Percentiles rank a stretch among this genome's conserved stretches.
Evolutionary conservation across 2,113 vertebrate genomes (phyloP).

Genomic region (Anoplopoma fimbria): DNA sequence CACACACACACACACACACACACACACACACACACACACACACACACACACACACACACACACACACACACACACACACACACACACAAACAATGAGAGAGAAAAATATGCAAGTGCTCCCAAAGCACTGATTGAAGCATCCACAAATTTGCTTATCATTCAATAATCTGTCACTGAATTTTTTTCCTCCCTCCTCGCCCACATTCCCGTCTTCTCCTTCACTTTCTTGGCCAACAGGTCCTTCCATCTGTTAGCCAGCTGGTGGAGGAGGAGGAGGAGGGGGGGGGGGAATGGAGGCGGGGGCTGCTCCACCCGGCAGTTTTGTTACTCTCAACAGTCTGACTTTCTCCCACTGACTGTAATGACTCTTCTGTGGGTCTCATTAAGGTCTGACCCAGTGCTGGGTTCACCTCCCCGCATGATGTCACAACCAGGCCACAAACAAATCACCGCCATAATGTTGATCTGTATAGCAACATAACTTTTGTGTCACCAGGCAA

Average conservation of each 20-base stretch:
- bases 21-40: constrained; percentile 31
- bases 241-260: constrained; percentile 82
- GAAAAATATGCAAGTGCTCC: constrained; percentile 29
- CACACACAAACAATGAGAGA: constrained; percentile 34
- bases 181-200: constrained; percentile 1
- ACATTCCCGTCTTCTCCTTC: constrained; percentile 59
- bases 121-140: constrained; percentile 44
- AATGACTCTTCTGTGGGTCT: constrained; percentile 67
- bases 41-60: constrained; percentile 30
- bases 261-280: constrained; percentile 57
- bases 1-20: constrained; percentile 29
- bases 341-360: constrained; percentile 69
- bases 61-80: constrained; percentile 30
- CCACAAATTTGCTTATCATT: constrained; percentile 72
- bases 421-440: constrained; percentile 65
- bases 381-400: constrained; percentile 62
- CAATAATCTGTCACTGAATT: constrained; percentile 47
- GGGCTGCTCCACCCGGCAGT: constrained; percentile 56
- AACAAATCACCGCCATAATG: constrained; percentile 22
- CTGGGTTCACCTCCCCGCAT: constrained; percentile 60
- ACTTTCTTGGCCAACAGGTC: constrained; percentile 77
- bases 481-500: not conserved
- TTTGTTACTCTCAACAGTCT: constrained; percentile 52
- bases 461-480: constrained; percentile 12
- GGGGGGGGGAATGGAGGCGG: constrained; percentile 20